Conservation (phyloP, 2,888 invertebrate genomes). For the Agrenia bidenticulata region DNA sequence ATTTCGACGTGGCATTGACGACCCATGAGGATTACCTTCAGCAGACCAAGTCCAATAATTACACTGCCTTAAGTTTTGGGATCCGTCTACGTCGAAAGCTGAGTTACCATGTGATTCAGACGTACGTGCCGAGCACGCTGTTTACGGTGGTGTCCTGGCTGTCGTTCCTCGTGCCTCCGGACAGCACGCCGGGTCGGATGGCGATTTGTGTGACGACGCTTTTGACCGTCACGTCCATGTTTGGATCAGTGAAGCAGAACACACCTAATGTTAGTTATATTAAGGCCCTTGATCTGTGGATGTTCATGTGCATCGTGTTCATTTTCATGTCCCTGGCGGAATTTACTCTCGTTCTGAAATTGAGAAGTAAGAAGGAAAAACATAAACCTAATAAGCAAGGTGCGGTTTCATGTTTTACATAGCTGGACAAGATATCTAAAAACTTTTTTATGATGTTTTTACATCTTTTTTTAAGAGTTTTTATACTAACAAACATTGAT, state of each 20-base stretch:
- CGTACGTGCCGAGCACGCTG: conserved; percentile 11
- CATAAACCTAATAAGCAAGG: not conserved
- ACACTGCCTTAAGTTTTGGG: conserved; percentile 2
- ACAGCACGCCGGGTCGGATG: not conserved
- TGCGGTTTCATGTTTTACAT: not conserved
- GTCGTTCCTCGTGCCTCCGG: conserved; percentile 9
- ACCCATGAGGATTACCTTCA: not conserved
- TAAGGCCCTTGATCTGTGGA: conserved; percentile 21
- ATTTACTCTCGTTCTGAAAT: conserved; percentile 13
- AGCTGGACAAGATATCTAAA: not conserved
- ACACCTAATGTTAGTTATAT: conserved; percentile 16
- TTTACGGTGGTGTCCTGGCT: conserved; percentile 3
- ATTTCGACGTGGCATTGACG: not conserved
- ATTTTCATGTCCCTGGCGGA: conserved; percentile 9
- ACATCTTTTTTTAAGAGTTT: too few relatives aligned
- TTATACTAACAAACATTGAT: too few relatives aligned
- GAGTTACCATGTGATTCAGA: conserved; percentile 16
- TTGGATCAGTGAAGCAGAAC: conserved; percentile 5
- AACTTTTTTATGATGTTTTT: too few relatives aligned
- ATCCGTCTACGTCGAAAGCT: conserved; percentile 7
- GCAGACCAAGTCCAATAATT: conserved; percentile 3
- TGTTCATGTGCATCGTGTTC: conserved; percentile 5
- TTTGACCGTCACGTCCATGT: conserved; percentile 3
- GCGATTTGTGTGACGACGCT: conserved; percentile 3
- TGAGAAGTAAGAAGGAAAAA: conserved; percentile 12